Percentiles rank a stretch among this genome's conserved stretches.
These are phyloP conservation scores for Drosophila setifemur DNA, from an alignment of 1,140 invertebrate species.

Conservation along the genomic window DNA sequence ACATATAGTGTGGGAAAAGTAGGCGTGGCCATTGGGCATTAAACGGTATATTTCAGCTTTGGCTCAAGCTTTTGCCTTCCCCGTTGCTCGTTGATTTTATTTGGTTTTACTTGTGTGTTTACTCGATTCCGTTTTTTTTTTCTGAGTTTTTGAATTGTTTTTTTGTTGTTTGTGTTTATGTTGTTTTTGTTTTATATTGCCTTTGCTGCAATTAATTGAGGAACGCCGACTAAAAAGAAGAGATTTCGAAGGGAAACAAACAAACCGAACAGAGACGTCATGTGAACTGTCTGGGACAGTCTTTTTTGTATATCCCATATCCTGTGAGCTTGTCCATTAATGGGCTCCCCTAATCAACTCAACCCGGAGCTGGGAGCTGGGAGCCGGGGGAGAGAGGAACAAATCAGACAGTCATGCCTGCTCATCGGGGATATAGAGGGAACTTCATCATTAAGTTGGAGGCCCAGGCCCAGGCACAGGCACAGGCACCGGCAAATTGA, in stretches of 20 bases:
- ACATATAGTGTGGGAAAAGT: slow-evolving; percentile 69
- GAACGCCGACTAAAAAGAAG: slow-evolving; percentile 54
- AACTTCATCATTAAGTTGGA: slow-evolving; percentile 59
- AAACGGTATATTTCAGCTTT: slow-evolving; percentile 74
- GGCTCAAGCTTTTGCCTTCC: slow-evolving; percentile 67
- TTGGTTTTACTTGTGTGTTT: slow-evolving; percentile 54
- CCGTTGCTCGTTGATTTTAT: slow-evolving; percentile 69
- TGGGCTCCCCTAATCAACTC: slow-evolving; percentile 71
- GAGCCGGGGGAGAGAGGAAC: background rate
- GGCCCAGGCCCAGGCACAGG: no score
- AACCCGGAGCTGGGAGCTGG: background rate
- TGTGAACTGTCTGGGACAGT: slow-evolving; percentile 69
- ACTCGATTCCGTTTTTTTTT: slow-evolving; percentile 51
- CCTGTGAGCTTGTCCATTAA: slow-evolving; percentile 75
- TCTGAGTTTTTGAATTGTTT: slow-evolving; percentile 21
- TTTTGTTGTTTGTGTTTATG: slow-evolving; percentile 23
- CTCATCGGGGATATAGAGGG: slow-evolving; percentile 27
- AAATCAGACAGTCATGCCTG: slow-evolving; percentile 47
- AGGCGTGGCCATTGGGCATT: slow-evolving; percentile 73
- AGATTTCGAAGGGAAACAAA: slow-evolving; percentile 12
- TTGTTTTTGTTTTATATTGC: slow-evolving; percentile 37
- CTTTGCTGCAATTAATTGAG: slow-evolving; percentile 76
- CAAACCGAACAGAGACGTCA: slow-evolving; percentile 76
- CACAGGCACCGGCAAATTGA: slow-evolving; percentile 79
- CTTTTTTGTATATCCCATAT: slow-evolving; percentile 66